Percentiles rank a stretch among this genome's conserved stretches.
These are phyloP conservation scores for Ectemnius cavifrons DNA, from an alignment of 2,888 invertebrate species.

Conservation along the genomic window DNA sequence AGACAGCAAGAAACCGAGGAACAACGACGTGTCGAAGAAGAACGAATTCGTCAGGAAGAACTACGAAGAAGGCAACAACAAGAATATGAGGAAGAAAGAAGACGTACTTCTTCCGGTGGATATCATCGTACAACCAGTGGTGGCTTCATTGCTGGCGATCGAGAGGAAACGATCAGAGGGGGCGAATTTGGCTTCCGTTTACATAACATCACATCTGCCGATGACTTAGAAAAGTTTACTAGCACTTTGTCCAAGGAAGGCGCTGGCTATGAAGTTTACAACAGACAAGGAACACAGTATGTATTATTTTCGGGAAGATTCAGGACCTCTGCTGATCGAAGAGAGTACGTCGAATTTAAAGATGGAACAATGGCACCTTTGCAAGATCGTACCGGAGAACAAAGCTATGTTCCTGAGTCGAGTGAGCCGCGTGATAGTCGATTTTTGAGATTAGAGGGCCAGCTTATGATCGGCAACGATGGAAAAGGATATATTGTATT, in stretches of 20 bases:
- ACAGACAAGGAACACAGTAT: constrained; percentile 61
- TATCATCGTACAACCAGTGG: constrained; percentile 27
- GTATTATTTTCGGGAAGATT: constrained; percentile 67
- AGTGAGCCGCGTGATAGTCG: constrained; percentile 40
- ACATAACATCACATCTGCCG: constrained; percentile 59
- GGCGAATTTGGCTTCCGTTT: constrained; percentile 58
- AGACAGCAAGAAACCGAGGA: constrained; percentile 25
- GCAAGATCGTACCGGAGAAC: constrained; percentile 61
- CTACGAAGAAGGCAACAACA: constrained; percentile 36
- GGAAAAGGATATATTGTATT: constrained; percentile 66
- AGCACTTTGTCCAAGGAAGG: constrained; percentile 59
- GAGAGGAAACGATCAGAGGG: constrained; percentile 62
- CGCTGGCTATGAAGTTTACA: constrained; percentile 58
- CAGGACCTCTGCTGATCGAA: constrained; percentile 58
- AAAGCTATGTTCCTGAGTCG: constrained; percentile 51
- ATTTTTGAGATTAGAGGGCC: constrained; percentile 63
- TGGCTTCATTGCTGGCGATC: constrained; percentile 63
- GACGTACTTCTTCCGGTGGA: constrained; percentile 40
- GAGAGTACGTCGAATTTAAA: constrained; percentile 68
- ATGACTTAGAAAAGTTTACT: constrained; percentile 65
- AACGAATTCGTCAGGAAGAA: constrained; percentile 41
- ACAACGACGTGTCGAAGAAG: constrained; percentile 26
- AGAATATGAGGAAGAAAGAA: constrained; percentile 59
- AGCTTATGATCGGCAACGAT: constrained; percentile 62
- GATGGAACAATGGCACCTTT: constrained; percentile 68